Percentiles rank a stretch among this genome's conserved stretches.
These are phyloP conservation scores for Hydrolagus affinis DNA, from an alignment of 2,113 vertebrate species.

Conservation along the genomic window DNA sequence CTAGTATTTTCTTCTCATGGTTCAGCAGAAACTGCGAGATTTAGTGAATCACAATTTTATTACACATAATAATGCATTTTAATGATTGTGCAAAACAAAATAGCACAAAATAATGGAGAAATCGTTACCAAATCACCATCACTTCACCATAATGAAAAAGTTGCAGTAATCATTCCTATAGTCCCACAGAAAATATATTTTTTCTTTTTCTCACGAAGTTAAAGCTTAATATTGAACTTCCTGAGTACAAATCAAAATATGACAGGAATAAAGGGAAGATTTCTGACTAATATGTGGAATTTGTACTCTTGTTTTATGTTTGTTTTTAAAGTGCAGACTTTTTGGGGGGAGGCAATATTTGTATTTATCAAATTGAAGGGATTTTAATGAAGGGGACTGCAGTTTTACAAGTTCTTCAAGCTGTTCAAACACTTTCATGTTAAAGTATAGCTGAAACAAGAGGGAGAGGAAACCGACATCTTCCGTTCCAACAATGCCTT, in stretches of 20 bases:
- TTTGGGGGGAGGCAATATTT: neutral
- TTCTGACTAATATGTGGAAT: neutral
- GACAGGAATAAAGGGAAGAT: neutral
- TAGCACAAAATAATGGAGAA: neutral
- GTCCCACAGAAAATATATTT: too few species aligned
- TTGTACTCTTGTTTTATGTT: neutral
- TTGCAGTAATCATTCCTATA: neutral
- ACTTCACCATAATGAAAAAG: neutral
- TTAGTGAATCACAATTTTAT: neutral
- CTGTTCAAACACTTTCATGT: neutral
- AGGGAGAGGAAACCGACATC: neutral
- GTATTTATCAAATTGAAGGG: neutral
- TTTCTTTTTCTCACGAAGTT: neutral
- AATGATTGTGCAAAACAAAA: neutral
- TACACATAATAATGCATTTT: neutral
- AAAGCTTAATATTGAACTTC: neutral
- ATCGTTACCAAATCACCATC: neutral
- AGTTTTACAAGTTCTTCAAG: neutral
- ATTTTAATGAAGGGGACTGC: neutral
- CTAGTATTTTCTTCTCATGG: neutral
- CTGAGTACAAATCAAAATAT: too few species aligned
- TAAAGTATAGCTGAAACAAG: neutral
- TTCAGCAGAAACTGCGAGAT: neutral
- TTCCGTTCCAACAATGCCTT: too few species aligned
- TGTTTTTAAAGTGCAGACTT: neutral